A percentile compares a stretch with the other conserved stretches of the same genome.
phyloP scores from a whole-genome alignment of 2,113 vertebrate species.

The Oryzias curvinotus region DNA sequence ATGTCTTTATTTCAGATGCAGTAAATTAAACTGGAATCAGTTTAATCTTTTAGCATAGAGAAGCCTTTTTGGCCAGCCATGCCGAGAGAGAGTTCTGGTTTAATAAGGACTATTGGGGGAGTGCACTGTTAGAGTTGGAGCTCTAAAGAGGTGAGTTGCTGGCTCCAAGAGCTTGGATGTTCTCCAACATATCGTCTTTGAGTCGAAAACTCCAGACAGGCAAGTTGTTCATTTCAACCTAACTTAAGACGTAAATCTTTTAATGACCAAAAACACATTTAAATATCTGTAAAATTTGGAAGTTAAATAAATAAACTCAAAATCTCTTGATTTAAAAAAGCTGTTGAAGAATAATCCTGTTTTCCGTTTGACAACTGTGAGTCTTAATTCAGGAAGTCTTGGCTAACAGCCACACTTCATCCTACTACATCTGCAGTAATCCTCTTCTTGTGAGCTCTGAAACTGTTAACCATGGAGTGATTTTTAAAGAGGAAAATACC shows the following conservation, averaged over 20 bases:
- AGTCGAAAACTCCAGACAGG: conserved; percentile 38
- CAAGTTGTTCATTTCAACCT: conserved; percentile 26
- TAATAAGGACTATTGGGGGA: conserved; percentile 76
- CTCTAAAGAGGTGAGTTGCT: conserved; percentile 74
- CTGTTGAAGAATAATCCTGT: conserved; percentile 42
- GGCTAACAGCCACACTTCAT: conserved; percentile 53
- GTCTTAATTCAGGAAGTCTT: conserved; percentile 44
- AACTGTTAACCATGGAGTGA: conserved; percentile 29
- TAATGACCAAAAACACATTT: conserved; percentile 12
- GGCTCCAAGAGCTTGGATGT: conserved; percentile 47
- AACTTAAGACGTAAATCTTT: conserved; percentile 33
- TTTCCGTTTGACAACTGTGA: conserved; percentile 35
- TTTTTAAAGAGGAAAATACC: conserved; percentile 17
- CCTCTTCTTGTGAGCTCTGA: conserved; percentile 41
- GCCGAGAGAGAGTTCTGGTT: conserved; percentile 58
- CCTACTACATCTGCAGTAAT: conserved; percentile 60
- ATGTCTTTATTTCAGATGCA: conserved; percentile 31
- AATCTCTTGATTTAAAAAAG: conserved; percentile 50
- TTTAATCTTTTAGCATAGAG: conserved; percentile 50
- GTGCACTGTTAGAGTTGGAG: conserved; percentile 54
- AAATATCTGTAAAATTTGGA: conserved; percentile 26
- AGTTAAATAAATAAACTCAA: conserved; percentile 16
- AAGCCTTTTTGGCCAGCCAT: conserved; percentile 70
- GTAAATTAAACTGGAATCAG: conserved; percentile 49
- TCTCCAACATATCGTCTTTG: conserved; percentile 53